Evolutionary conservation across 2,113 vertebrate species (phyloP).

Genomic region (Melanotaenia duboulayi): DNA sequence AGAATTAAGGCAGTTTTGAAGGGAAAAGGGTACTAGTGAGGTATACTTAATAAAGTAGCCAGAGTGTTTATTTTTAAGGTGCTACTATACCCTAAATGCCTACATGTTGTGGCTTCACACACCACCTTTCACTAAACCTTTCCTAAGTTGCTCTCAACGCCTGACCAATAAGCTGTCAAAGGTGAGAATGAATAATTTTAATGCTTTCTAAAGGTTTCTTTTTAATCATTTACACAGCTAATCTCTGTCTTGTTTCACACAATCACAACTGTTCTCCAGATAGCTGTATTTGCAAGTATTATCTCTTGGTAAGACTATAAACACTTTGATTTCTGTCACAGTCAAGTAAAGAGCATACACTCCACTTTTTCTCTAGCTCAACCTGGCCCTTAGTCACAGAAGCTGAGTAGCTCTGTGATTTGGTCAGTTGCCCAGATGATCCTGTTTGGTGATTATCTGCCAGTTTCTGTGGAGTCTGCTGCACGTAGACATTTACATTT

Average conservation of each 20-base stretch:
- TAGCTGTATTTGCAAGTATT: neutral
- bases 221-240: no score
- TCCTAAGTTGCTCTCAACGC: no score
- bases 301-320: neutral
- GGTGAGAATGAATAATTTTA: neutral
- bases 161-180: neutral
- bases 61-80: no score
- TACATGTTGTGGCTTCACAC: no score
- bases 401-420: neutral
- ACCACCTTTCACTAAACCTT: no score
- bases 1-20: no score
- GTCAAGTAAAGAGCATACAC: neutral
- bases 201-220: neutral
- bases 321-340: neutral
- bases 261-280: no score
- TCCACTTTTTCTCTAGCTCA: conserved; percentile 1
- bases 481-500: conserved; percentile 11
- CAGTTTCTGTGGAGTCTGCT: neutral
- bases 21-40: no score
- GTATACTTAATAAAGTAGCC: no score
- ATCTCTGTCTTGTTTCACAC: no score
- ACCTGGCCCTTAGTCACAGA: neutral
- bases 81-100: no score
- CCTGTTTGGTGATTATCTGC: conserved; percentile 1
- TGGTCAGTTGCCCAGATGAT: conserved; percentile 6